phyloP scores from a whole-genome alignment of 2,888 invertebrate species.

The Athripsodes cinereus region DNA sequence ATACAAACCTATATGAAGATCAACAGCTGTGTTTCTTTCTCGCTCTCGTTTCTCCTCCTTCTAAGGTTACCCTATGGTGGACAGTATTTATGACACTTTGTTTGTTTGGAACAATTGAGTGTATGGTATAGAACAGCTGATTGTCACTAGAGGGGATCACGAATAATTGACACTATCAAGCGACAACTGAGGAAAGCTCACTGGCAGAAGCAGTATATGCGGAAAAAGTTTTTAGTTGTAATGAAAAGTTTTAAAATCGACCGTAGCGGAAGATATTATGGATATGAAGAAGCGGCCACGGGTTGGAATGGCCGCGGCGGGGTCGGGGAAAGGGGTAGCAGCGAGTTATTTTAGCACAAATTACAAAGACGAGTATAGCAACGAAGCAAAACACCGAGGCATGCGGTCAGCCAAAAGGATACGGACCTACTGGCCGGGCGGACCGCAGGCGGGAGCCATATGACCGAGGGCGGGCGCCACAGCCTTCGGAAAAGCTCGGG shows the following conservation, averaged over 20 bases:
- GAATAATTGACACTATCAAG: neutral
- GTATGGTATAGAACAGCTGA: no score
- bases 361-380: slow-evolving; percentile 47
- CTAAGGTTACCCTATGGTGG: neutral
- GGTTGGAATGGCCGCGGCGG: slow-evolving; percentile 10
- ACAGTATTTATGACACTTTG: no score
- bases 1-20: neutral
- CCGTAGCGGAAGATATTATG: neutral
- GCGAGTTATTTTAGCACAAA: slow-evolving; percentile 36
- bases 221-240: no score
- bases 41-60: neutral
- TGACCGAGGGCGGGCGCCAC: slow-evolving; percentile 24
- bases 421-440: slow-evolving; percentile 44
- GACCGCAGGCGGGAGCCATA: slow-evolving; percentile 24
- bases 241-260: slow-evolving; percentile 14
- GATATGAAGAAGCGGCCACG: slow-evolving; percentile 14
- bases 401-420: slow-evolving; percentile 56
- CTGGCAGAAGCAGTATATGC: neutral
- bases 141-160: neutral
- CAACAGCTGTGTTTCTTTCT: neutral
- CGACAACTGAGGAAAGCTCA: neutral
- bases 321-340: slow-evolving; percentile 28
- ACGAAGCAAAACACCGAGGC: slow-evolving; percentile 54
- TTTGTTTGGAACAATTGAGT: no score
- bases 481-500: slow-evolving; percentile 16